Evolutionary conservation across 2,113 vertebrate species (phyloP), one percentile per base, ranked within the genome.

Genomic region (Lophochroa leadbeateri): DNA sequence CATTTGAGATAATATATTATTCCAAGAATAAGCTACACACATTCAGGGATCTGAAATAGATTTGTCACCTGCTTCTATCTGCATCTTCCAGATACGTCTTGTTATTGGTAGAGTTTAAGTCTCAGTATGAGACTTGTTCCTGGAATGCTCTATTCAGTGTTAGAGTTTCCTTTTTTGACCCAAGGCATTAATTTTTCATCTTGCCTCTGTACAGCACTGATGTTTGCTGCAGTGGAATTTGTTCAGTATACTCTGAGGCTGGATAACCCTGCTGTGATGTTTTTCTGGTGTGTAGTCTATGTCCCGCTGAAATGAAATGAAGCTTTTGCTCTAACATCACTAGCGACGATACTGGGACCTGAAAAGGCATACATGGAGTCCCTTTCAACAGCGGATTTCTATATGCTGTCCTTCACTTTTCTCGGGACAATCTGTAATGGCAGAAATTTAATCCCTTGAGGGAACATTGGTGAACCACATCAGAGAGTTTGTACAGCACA

Each of bases 171-270:
- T 65, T 75, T 94, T 68, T 41, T 86, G 47, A 82, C 92, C 60
- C 8, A 33, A 47, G 74, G 37, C 70, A 95, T 96, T 82, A 64
- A 85, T 95, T 88, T 96, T 96, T 87, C 50, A 79, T 90, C 47
- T 37, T 71, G 21, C 11, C 60, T 83, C 76, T 86, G 28, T 77
- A 52, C 58, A 90, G 53, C 69, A 76, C 0, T 46, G 70, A 37
- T 55, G 52, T 92, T 47, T 85, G 46, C 61, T 82, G 61, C 46
- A 64, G 24, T 86, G 57, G 55, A 87, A 79, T 27, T 82, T 13
- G 21, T 41, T 68, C 17, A 4, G 10, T 58, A 2, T 21, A 6
- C 70, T 94, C 61, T 55, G 47, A 64, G 49, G 24, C 63, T 64
- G 47, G 46, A 7, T 35, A 43, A 58, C n/a, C 35, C 70, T 88